These are phyloP conservation scores for Clitarchus hookeri DNA, from an alignment of 2,888 invertebrate species.

Conservation along the genomic window DNA sequence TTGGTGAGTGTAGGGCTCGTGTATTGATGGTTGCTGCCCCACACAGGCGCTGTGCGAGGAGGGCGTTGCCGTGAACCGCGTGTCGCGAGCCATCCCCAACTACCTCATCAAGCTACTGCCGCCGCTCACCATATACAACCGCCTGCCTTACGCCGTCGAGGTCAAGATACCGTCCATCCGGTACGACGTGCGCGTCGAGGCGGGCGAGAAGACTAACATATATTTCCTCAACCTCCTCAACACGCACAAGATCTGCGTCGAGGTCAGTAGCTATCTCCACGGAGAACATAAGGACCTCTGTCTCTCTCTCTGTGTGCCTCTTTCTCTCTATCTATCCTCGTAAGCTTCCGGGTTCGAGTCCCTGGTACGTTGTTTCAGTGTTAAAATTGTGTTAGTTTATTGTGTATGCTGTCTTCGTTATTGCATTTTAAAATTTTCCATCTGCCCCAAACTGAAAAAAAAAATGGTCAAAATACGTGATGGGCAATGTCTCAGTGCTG, in stretches of 20 bases:
- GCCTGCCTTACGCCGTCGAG: constrained; percentile 73
- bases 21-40: neutral
- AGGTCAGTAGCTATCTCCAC: constrained; percentile 47
- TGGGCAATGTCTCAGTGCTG: too few relatives aligned
- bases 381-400: too few relatives aligned
- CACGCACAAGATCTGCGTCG: constrained; percentile 58
- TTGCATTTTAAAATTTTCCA: too few relatives aligned
- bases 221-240: constrained; percentile 68
- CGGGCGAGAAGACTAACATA: constrained; percentile 71
- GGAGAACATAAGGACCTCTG: constrained; percentile 15
- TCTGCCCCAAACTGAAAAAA: too few relatives aligned
- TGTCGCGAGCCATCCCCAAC: constrained; percentile 67
- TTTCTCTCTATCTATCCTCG: too few relatives aligned
- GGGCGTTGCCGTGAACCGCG: constrained; percentile 49
- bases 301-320: neutral
- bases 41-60: constrained; percentile 40
- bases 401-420: too few relatives aligned
- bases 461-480: too few relatives aligned
- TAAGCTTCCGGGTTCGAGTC: too few relatives aligned
- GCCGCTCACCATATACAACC: constrained; percentile 75
- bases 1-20: too few relatives aligned
- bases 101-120: constrained; percentile 73
- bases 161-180: constrained; percentile 59
- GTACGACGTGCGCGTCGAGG: constrained; percentile 64
- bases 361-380: too few relatives aligned